phyloP scores from a whole-genome alignment of 2,888 invertebrate species.

The Lepidochrysops patricia region DNA sequence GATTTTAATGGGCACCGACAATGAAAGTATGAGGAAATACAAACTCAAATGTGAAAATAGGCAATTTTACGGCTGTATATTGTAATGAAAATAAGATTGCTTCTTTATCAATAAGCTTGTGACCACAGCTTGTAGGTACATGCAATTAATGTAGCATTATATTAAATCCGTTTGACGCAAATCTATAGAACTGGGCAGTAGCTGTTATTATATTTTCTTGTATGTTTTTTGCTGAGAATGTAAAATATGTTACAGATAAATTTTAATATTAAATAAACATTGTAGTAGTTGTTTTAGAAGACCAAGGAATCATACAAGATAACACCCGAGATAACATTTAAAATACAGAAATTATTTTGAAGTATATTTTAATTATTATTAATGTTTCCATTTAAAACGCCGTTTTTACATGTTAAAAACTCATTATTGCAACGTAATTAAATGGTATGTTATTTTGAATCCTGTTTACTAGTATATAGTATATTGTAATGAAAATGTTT shows the following conservation, averaged over 20 bases:
- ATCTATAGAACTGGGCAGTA: too few species aligned
- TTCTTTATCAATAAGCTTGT: too few species aligned
- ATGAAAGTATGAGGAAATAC: too few species aligned
- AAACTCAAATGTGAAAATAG: too few species aligned
- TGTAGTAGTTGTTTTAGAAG: not conserved
- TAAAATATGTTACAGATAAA: not conserved
- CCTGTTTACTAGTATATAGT: not conserved
- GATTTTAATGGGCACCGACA: too few species aligned
- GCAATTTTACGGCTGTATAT: too few species aligned
- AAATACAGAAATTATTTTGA: not conserved
- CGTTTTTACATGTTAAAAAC: conserved; percentile 33
- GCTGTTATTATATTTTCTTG: too few species aligned
- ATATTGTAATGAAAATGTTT: too few species aligned
- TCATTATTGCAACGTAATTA: conserved; percentile 7
- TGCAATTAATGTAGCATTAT: too few species aligned
- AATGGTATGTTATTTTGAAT: not conserved
- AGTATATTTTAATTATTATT: not conserved
- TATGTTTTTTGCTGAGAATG: conserved; percentile 23
- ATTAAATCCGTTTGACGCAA: too few species aligned
- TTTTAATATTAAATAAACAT: not conserved
- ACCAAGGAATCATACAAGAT: not conserved
- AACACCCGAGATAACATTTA: not conserved
- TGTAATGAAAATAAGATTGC: too few species aligned
- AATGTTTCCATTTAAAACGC: not conserved
- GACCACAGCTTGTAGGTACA: too few species aligned